phyloP scores from a whole-genome alignment of 2,888 invertebrate species.

The Noctua comes region DNA sequence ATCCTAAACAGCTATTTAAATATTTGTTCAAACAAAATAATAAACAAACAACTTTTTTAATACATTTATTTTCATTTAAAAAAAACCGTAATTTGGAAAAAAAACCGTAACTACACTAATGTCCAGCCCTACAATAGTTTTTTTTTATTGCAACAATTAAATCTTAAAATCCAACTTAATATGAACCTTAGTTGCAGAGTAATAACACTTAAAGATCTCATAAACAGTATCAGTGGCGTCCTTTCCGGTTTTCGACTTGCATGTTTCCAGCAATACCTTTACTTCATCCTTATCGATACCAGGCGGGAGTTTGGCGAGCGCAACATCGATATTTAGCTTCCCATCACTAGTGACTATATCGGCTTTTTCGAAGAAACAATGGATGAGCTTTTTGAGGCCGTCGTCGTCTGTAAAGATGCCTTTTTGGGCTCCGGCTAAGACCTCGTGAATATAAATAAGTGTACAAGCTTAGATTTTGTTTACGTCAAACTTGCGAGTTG shows the following conservation, averaged over 20 bases:
- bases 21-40: neutral
- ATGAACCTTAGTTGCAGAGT: neutral
- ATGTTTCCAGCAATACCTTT: neutral
- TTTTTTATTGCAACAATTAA: neutral
- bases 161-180: neutral
- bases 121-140: neutral
- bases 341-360: constrained; percentile 9
- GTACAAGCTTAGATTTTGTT: too few species aligned
- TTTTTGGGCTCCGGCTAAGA: neutral
- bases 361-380: neutral
- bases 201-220: constrained; percentile 15
- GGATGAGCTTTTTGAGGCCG: neutral
- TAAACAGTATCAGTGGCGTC: constrained; percentile 1
- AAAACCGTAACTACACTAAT: neutral
- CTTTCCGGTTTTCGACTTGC: neutral
- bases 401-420: neutral
- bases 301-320: neutral
- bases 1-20: neutral
- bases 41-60: too few species aligned
- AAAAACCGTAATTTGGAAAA: neutral
- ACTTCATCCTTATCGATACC: neutral
- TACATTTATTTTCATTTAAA: neutral
- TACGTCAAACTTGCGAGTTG: too few species aligned
- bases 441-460: too few species aligned
- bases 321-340: constrained; percentile 8